phyloP scores from a whole-genome alignment of 2,113 vertebrate genomes.

The Platysternon megacephalum region DNA sequence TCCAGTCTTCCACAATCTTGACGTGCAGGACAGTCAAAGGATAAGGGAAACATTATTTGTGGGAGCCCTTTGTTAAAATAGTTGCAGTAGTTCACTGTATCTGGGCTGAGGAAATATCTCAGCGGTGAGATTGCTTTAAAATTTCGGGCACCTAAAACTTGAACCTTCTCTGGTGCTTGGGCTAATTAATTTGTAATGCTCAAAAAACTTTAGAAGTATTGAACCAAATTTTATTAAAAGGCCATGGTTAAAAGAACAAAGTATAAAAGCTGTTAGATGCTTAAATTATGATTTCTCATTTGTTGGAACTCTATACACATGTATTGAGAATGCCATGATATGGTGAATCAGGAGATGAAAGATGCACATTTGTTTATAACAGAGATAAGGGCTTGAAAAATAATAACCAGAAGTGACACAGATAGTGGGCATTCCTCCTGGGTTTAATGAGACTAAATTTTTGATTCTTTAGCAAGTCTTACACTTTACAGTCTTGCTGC shows the following conservation, averaged over 20 bases:
- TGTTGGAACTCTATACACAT: neutral
- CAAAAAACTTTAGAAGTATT: neutral
- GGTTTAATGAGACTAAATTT: neutral
- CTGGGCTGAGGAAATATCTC: too few species aligned
- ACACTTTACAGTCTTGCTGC: neutral
- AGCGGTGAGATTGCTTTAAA: neutral
- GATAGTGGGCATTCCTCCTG: neutral
- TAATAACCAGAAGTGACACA: neutral
- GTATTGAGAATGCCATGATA: neutral
- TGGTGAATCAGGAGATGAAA: neutral
- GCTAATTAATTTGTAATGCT: neutral
- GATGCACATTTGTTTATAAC: neutral
- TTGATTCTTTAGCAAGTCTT: neutral
- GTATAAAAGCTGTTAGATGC: neutral
- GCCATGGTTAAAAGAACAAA: neutral
- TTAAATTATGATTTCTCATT: neutral
- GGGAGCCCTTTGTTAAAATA: neutral
- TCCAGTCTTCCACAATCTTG: neutral
- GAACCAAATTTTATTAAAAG: neutral
- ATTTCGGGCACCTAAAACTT: neutral
- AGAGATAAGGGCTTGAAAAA: neutral
- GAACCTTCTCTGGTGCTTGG: neutral
- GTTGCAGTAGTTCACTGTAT: neutral
- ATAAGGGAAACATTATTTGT: neutral
- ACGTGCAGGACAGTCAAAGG: neutral